Conservation (phyloP, 2,113 vertebrate genomes). For the Dendropsophus ebraccatus region DNA sequence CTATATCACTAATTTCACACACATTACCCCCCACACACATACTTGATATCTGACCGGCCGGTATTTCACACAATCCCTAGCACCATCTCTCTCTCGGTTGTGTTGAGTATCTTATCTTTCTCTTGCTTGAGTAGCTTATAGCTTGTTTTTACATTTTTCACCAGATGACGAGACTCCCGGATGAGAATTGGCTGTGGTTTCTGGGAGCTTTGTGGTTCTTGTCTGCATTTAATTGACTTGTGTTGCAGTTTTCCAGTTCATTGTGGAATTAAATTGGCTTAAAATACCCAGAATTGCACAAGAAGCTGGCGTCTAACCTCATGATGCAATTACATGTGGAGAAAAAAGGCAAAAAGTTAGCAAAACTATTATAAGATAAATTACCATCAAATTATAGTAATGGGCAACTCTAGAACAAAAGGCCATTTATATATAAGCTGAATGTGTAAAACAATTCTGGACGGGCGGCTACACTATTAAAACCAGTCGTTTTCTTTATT, state of each 20-base stretch:
- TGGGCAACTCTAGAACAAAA: not conserved
- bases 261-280: constrained; percentile 33
- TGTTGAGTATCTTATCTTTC: not conserved
- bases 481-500: not conserved
- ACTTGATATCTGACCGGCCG: not conserved
- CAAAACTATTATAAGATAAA: not conserved
- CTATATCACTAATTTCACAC: too few relatives aligned
- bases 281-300: not conserved
- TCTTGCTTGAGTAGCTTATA: not conserved
- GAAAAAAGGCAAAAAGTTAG: not conserved
- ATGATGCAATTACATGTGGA: not conserved
- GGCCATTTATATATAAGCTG: not conserved
- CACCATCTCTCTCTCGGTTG: not conserved
- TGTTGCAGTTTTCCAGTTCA: constrained; percentile 28
- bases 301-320: not conserved
- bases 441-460: not conserved
- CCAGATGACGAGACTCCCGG: not conserved
- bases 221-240: constrained; percentile 26
- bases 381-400: not conserved
- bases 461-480: rapidly evolving
- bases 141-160: not conserved
- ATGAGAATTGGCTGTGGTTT: not conserved
- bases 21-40: too few relatives aligned
- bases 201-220: constrained; percentile 1
- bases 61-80: not conserved